Conservation (phyloP, 2,888 invertebrate genomes). For the Bombylius major region DNA sequence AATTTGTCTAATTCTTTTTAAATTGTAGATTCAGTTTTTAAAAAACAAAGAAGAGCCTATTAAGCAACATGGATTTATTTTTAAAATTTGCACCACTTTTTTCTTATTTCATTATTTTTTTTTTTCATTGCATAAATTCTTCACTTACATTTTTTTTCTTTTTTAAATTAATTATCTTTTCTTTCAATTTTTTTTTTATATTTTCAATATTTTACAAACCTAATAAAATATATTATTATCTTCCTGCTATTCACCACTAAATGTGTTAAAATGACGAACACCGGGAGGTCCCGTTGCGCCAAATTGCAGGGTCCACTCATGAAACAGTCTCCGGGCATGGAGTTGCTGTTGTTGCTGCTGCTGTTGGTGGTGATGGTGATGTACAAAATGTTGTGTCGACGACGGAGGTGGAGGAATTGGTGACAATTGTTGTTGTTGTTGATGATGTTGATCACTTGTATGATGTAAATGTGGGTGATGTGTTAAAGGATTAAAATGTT, state of each 20-base stretch:
- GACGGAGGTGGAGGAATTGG: conserved; percentile 27
- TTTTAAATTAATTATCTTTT: neutral
- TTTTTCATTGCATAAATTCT: neutral
- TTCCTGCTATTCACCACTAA: conserved; percentile 29
- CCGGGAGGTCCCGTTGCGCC: conserved; percentile 30
- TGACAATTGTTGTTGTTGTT: conserved; percentile 17
- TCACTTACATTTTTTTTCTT: neutral
- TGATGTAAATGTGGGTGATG: conserved; percentile 36
- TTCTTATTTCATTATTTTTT: too few species aligned
- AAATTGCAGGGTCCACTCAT: conserved; percentile 38
- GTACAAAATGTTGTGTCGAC: conserved; percentile 32
- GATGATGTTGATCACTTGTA: conserved; percentile 26
- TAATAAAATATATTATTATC: neutral
- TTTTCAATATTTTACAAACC: conserved; percentile 4
- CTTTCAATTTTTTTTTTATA: conserved; percentile 6
- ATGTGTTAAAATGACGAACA: conserved; percentile 35
- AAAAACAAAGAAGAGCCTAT: neutral
- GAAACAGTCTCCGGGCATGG: conserved; percentile 34
- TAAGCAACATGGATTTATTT: neutral
- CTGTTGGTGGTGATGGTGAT: conserved; percentile 34
- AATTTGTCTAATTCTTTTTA: too few species aligned
- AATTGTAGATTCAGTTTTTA: neutral
- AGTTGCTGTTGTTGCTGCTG: conserved; percentile 38
- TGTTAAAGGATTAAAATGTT: conserved; percentile 23
- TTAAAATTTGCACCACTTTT: neutral